Evolutionary conservation across 2,797 vertebrate genomes (phyloP).

Genomic region (Acrossocheilus wenchowensis): DNA sequence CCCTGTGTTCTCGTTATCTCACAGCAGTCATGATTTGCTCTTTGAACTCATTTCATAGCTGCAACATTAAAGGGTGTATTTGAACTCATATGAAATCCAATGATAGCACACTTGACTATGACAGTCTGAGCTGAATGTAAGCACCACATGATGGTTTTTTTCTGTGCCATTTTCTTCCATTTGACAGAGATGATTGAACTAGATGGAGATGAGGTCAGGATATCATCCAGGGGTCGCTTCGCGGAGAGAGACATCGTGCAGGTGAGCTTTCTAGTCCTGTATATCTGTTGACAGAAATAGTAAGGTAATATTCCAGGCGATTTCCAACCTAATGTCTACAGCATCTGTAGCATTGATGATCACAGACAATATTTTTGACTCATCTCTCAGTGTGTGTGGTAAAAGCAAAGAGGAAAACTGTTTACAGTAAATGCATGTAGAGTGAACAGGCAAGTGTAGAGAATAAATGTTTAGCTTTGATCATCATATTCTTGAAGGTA

Average conservation of each 20-base stretch:
- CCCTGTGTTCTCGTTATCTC: background rate
- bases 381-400: too few relatives aligned
- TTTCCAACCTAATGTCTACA: background rate
- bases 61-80: background rate
- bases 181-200: conserved; percentile 93
- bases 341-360: background rate
- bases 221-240: conserved; percentile 94
- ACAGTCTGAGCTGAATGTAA: background rate
- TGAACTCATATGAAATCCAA: background rate
- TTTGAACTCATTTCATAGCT: conserved; percentile 29
- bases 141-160: background rate
- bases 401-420: background rate
- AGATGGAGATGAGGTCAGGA: conserved; percentile 94
- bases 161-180: conserved; percentile 54
- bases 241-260: conserved; percentile 98
- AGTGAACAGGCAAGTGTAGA: background rate
- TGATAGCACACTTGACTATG: background rate
- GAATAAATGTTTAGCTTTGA: background rate
- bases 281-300: background rate
- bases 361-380: conserved; percentile 6
- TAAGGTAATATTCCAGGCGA: background rate
- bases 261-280: conserved; percentile 72
- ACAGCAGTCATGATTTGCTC: conserved; percentile 7
- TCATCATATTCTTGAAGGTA: background rate
- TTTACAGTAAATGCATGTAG: background rate